Evolutionary conservation across 1,140 invertebrate species (phyloP).

Genomic region (Drosophila sp.): DNA sequence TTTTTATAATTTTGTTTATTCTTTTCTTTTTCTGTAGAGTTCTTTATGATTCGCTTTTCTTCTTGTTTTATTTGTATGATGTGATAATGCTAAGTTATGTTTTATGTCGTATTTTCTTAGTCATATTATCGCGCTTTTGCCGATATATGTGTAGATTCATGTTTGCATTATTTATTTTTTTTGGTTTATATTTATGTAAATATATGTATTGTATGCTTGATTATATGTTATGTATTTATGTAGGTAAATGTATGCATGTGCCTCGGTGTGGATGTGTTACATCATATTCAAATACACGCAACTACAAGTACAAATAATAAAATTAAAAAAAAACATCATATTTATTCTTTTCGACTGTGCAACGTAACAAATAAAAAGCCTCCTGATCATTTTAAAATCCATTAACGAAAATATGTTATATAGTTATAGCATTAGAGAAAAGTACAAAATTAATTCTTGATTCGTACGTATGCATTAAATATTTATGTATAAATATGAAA

Average conservation of each 20-base stretch:
- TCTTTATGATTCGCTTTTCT: not conserved
- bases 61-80: slow-evolving; percentile 34
- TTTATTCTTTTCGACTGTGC: slow-evolving; percentile 29
- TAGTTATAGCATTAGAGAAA: slow-evolving; percentile 9
- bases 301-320: slow-evolving; percentile 19
- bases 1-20: slow-evolving; percentile 35
- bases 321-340: slow-evolving; percentile 11
- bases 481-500: slow-evolving; percentile 52
- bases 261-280: slow-evolving; percentile 34
- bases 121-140: slow-evolving; percentile 43
- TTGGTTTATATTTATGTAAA: slow-evolving; percentile 53
- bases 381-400: slow-evolving; percentile 61
- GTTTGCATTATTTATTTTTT: slow-evolving; percentile 50
- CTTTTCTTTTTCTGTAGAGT: slow-evolving; percentile 4
- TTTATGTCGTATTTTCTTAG: slow-evolving; percentile 46
- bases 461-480: slow-evolving; percentile 37
- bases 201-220: slow-evolving; percentile 70
- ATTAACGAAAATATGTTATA: slow-evolving; percentile 47
- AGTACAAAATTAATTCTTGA: not conserved
- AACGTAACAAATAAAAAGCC: slow-evolving; percentile 72
- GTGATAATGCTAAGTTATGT: slow-evolving; percentile 53
- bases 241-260: slow-evolving; percentile 47
- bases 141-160: slow-evolving; percentile 63
- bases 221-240: slow-evolving; percentile 57
- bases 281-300: slow-evolving; percentile 45